These are phyloP conservation scores for Anser cygnoides DNA, from an alignment of 2,113 vertebrate genomes.

Conservation along the genomic window DNA sequence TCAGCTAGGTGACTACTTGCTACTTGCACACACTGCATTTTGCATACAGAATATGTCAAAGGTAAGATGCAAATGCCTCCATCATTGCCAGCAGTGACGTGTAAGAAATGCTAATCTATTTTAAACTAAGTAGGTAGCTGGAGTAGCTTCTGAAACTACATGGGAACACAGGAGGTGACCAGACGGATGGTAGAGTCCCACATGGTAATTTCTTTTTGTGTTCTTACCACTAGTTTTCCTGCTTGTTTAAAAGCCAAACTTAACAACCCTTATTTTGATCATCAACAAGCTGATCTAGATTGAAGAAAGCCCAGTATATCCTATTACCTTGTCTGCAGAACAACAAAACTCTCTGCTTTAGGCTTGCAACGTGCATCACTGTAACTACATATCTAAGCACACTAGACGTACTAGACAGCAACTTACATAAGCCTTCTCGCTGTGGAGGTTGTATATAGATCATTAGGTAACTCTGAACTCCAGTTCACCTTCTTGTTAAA, in stretches of 20 bases:
- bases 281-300: not conserved
- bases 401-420: not conserved
- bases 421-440: fast-evolving
- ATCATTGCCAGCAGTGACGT: not conserved
- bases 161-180: not conserved
- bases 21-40: not conserved
- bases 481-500: not conserved
- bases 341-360: not conserved
- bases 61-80: not conserved
- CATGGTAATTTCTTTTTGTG: fast-evolving
- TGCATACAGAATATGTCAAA: not conserved
- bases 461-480: fast-evolving
- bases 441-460: not conserved
- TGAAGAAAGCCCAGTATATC: not conserved
- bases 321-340: not conserved
- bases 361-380: not conserved
- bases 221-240: not conserved
- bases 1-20: not conserved
- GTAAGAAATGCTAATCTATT: not conserved
- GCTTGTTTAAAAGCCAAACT: not conserved
- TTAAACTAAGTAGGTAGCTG: not conserved
- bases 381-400: fast-evolving
- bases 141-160: not conserved
- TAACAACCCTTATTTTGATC: not conserved
- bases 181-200: not conserved